phyloP scores from a whole-genome alignment of 2,113 vertebrate species.

The Pachycephala philippinensis region DNA sequence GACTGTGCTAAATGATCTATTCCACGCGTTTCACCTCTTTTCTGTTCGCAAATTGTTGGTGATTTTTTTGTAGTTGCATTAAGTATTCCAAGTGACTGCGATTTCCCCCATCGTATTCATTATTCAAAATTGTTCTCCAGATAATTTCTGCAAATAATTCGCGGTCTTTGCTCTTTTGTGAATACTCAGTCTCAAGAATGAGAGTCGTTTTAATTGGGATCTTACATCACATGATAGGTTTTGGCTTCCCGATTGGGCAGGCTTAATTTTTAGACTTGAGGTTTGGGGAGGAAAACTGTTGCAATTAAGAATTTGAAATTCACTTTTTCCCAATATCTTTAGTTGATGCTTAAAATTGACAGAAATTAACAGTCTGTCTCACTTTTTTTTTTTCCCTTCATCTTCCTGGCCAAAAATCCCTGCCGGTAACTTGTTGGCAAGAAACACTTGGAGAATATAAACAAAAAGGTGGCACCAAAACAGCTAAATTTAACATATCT shows the following conservation, averaged over 20 bases:
- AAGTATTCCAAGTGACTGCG: slow-evolving; percentile 3
- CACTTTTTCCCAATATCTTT: not conserved
- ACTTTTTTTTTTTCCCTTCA: not conserved
- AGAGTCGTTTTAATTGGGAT: slow-evolving; percentile 45
- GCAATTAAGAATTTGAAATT: slow-evolving; percentile 10
- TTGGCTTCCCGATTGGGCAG: not conserved
- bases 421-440: slow-evolving; percentile 38
- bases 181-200: not conserved
- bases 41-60: not conserved
- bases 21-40: not conserved
- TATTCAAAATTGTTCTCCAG: slow-evolving; percentile 55
- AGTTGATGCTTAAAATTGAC: not conserved
- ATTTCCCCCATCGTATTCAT: slow-evolving; percentile 14
- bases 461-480: slow-evolving; percentile 54
- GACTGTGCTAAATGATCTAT: not conserved
- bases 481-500: slow-evolving; percentile 45
- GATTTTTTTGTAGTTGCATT: not conserved
- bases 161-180: slow-evolving; percentile 32
- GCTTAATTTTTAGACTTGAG: not conserved
- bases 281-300: not conserved
- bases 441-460: slow-evolving; percentile 33
- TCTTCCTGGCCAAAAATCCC: slow-evolving; percentile 20
- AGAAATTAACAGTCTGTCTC: not conserved
- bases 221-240: not conserved
- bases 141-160: slow-evolving; percentile 50